These are phyloP conservation scores for Unio delphinus DNA, from an alignment of 2,888 invertebrate species.

Conservation along the genomic window DNA sequence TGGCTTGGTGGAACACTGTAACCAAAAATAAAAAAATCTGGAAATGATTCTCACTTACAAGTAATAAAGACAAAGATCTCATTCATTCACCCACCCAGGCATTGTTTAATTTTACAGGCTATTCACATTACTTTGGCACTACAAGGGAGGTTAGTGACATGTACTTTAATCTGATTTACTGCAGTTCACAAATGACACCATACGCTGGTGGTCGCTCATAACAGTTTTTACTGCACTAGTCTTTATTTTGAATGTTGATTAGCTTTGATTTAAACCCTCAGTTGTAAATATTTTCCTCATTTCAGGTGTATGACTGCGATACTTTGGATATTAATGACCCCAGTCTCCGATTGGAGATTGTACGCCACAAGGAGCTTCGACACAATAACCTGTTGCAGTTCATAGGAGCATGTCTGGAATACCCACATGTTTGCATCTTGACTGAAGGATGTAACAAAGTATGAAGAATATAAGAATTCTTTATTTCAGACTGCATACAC, in stretches of 20 bases:
- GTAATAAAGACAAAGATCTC: too few relatives aligned
- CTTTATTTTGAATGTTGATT: background rate
- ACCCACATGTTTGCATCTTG: constrained; percentile 41
- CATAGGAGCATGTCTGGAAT: constrained; percentile 46
- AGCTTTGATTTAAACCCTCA: background rate
- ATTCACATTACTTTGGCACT: too few relatives aligned
- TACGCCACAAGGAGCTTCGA: constrained; percentile 32
- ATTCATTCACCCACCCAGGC: too few relatives aligned
- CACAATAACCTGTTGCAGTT: constrained; percentile 44
- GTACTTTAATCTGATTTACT: too few relatives aligned
- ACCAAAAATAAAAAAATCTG: too few relatives aligned
- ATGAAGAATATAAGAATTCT: background rate
- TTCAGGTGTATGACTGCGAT: constrained; percentile 37
- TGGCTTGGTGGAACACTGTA: too few relatives aligned
- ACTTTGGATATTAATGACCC: constrained; percentile 35
- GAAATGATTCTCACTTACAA: too few relatives aligned
- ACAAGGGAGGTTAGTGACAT: too few relatives aligned
- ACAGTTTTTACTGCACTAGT: background rate
- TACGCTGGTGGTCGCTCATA: too few relatives aligned
- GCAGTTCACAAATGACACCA: too few relatives aligned
- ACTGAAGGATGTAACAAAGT: constrained; percentile 43
- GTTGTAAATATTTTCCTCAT: background rate
- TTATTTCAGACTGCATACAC: too few relatives aligned
- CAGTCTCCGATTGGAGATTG: constrained; percentile 35
- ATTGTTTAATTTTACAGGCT: too few relatives aligned